Evolutionary conservation across 1,140 invertebrate species (phyloP).

Genomic region (Psix sp.): DNA sequence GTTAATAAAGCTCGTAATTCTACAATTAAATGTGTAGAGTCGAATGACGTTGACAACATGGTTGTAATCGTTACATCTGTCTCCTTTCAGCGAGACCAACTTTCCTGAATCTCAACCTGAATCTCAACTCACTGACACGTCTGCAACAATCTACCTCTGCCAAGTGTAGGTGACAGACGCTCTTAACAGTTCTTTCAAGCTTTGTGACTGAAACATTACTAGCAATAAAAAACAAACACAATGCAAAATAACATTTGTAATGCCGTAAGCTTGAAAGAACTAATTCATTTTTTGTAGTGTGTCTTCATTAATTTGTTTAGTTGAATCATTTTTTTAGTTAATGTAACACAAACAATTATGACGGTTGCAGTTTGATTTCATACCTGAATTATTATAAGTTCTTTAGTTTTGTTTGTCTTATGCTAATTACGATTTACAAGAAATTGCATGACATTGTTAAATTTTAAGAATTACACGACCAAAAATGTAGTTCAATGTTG

Average conservation of each 20-base stretch:
- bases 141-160: constrained; percentile 86
- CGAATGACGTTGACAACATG: constrained; percentile 34
- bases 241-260: neutral
- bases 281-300: constrained; percentile 37
- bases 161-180: constrained; percentile 77
- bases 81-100: constrained; percentile 95
- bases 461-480: no score
- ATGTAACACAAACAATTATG: no score
- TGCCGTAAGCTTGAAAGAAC: constrained; percentile 50
- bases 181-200: constrained; percentile 64
- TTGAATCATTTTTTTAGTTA: constrained; percentile 7
- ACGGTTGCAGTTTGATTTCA: no score
- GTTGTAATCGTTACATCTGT: constrained; percentile 69
- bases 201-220: neutral
- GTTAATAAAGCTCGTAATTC: constrained; percentile 41
- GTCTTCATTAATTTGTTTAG: constrained; percentile 21
- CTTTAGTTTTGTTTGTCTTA: no score
- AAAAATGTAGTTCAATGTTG: no score
- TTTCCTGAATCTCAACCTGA: constrained; percentile 96
- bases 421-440: no score
- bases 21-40: constrained; percentile 45
- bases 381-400: no score
- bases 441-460: no score
- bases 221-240: no score
- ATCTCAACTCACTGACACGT: constrained; percentile 90